Evolutionary conservation across 2,797 vertebrate genomes (phyloP), one percentile per base, ranked within the genome.

Genomic region (Tokudaia muenninki): DNA sequence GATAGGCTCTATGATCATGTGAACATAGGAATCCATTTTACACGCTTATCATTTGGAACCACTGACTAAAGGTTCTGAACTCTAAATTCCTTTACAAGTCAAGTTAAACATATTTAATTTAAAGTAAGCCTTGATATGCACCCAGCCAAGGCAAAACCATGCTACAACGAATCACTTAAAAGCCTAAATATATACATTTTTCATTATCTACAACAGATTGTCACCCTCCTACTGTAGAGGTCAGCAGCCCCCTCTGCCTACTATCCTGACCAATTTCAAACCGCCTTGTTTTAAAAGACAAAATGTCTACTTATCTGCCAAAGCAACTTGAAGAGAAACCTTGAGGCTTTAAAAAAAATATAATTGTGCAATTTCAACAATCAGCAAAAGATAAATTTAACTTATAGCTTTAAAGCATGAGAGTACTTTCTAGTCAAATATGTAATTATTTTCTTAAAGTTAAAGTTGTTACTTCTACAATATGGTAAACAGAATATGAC

Each of bases 271-370:
- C 50, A 72, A 74, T 37, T 87, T 94, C 80, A 96, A 95, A 91
- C 50, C 37, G 22, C 8, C 96, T 96, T 96, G 41, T 88, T 96
- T 94, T 55, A 94, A 94, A 93, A 95, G 61, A 92, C 41, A 87
- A 89, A 94, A 44, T 13, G 72, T 91, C 70, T 83, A 52, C 41
- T 95, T 65, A 47, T n/a, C 29, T 94, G 37, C 75, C 81, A 92
- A 92, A 24, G 17, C 37, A 80, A 90, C 84, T 77, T 90, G 26
- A 82, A 97, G 50, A 67, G 24, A 92, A 94, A 90, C 61, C 44
- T 78, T 61, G 72, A 92, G 57, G 47, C 19, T 94, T 94, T 81
- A 79, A 94, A 90, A 65, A 94, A 83, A 65, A 81, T 57, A 57
- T 92, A 75, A 47, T 78, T 90, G 57, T 95, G 16, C 24, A 86